A percentile compares a stretch with the other conserved stretches of the same genome.
phyloP scores from a whole-genome alignment of 2,797 vertebrate genomes.

The Anguilla megastoma region DNA sequence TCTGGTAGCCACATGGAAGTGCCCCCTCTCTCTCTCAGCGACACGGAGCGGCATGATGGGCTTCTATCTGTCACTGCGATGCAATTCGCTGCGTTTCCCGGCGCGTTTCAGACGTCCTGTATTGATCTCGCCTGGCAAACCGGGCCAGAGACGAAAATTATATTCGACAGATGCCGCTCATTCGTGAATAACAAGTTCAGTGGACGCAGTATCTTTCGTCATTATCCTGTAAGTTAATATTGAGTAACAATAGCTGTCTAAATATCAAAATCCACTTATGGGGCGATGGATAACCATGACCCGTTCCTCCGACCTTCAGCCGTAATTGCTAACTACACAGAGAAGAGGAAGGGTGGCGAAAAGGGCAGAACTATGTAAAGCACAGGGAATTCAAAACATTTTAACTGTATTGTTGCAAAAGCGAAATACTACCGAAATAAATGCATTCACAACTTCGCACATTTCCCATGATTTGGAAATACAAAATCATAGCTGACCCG shows the following conservation, averaged over 20 bases:
- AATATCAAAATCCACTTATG: slow-evolving; percentile 68
- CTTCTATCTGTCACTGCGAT: slow-evolving; percentile 55
- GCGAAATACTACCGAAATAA: not conserved
- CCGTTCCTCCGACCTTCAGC: slow-evolving; percentile 61
- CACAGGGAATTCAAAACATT: not conserved
- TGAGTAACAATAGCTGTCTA: slow-evolving; percentile 66
- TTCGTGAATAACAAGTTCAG: slow-evolving; percentile 79
- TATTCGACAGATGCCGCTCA: slow-evolving; percentile 79
- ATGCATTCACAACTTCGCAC: not conserved
- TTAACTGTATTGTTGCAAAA: not conserved
- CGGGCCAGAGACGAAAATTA: slow-evolving; percentile 71
- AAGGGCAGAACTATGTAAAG: not conserved
- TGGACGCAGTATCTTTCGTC: slow-evolving; percentile 64
- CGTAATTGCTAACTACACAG: slow-evolving; percentile 46
- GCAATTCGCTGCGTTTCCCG: slow-evolving; percentile 39
- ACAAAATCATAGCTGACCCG: not conserved
- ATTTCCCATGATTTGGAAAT: not conserved
- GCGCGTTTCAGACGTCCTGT: slow-evolving; percentile 60
- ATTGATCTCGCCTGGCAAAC: slow-evolving; percentile 74
- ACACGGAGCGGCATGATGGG: slow-evolving; percentile 32
- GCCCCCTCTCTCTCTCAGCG: slow-evolving; percentile 38
- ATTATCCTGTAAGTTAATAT: slow-evolving; percentile 77
- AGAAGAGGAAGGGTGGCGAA: not conserved
- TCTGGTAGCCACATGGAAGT: slow-evolving; percentile 9
- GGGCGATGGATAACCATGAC: slow-evolving; percentile 48